These are phyloP conservation scores for Leiothrix lutea DNA, from an alignment of 2,113 vertebrate species.

Conservation along the genomic window DNA sequence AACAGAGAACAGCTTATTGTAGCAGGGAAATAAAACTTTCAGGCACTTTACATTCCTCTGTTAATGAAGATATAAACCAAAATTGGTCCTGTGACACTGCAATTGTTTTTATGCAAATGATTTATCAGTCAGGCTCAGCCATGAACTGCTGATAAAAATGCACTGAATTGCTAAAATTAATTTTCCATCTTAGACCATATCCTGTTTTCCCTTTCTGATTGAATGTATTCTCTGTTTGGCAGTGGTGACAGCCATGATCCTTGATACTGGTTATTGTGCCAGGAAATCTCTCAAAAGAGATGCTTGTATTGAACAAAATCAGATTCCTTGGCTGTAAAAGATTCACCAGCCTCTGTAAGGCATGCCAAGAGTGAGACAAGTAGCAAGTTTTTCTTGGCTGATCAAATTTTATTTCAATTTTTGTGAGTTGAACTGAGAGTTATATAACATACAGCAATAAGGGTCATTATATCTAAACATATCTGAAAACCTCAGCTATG, in stretches of 20 bases:
- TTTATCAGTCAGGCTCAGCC: background rate
- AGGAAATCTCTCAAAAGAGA: background rate
- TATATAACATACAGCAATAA: background rate
- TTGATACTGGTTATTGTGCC: background rate
- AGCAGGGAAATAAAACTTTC: background rate
- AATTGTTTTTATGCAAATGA: background rate
- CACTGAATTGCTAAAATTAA: background rate
- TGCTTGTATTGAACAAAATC: background rate
- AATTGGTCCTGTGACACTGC: background rate
- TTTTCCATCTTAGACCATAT: background rate
- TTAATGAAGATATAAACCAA: slow-evolving; percentile 22
- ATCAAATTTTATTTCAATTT: background rate
- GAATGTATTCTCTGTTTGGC: background rate
- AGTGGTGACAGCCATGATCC: background rate
- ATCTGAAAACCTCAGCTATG: background rate
- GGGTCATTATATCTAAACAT: background rate
- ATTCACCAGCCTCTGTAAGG: background rate
- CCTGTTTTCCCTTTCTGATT: background rate
- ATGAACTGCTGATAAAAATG: background rate
- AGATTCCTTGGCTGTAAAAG: background rate
- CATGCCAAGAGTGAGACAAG: background rate
- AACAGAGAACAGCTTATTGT: background rate
- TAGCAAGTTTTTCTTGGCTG: background rate
- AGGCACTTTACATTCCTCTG: background rate
- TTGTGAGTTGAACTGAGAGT: background rate